A percentile compares a stretch with the other conserved stretches of the same genome.
Conservation (phyloP, 2,113 vertebrate species). For the Leptosomus discolor region DNA sequence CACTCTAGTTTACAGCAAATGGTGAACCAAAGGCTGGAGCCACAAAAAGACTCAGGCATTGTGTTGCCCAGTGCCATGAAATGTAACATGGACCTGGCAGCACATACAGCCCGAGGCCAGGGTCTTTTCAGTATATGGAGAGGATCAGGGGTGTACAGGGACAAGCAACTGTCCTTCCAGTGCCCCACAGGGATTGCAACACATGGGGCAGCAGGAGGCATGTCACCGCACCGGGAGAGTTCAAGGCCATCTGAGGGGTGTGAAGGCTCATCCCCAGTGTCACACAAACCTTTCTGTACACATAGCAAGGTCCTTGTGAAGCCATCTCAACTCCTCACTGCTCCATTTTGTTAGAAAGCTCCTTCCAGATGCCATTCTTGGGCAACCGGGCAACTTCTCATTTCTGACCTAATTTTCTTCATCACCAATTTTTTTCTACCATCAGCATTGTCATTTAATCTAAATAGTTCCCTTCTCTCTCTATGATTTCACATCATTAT, state of each 20-base stretch:
- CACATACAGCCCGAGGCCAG: fast-evolving
- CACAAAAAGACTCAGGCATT: neutral
- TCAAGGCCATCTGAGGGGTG: neutral
- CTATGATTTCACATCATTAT: neutral
- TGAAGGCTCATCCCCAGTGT: neutral
- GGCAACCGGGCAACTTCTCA: neutral
- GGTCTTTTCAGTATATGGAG: fast-evolving
- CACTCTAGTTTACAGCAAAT: neutral
- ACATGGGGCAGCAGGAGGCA: neutral
- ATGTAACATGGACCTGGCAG: neutral
- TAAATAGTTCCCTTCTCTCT: neutral
- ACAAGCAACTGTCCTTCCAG: neutral
- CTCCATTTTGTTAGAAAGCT: neutral
- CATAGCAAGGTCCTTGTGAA: neutral
- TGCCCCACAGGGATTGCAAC: neutral
- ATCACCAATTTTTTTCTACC: neutral
- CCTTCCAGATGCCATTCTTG: neutral
- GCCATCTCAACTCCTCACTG: neutral
- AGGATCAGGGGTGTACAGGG: neutral
- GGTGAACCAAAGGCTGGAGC: neutral
- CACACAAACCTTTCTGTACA: neutral
- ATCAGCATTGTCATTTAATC: neutral
- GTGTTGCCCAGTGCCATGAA: neutral
- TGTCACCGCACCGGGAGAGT: fast-evolving
- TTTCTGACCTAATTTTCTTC: neutral